phyloP scores from a whole-genome alignment of 2,797 vertebrate genomes.

The Rhadinocentrus ornatus region DNA sequence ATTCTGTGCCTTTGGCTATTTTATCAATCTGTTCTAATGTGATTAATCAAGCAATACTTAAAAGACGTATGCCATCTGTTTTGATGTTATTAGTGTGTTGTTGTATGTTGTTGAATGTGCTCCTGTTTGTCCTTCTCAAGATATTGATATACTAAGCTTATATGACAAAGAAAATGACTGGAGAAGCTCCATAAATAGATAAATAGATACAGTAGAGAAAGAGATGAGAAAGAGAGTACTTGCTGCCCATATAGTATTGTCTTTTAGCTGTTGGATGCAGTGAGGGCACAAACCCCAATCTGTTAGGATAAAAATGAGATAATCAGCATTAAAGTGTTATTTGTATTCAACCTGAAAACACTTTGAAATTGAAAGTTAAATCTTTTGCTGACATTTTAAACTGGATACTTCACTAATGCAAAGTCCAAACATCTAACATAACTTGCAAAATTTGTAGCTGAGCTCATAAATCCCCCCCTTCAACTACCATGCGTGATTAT shows the following conservation, averaged over 20 bases:
- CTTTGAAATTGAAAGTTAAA: conserved; percentile 15
- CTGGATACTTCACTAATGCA: conserved; percentile 22
- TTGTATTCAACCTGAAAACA: neutral
- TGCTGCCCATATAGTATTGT: neutral
- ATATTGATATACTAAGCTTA: neutral
- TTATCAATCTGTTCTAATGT: conserved; percentile 49
- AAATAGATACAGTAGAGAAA: conserved; percentile 7
- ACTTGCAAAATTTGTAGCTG: conserved; percentile 16
- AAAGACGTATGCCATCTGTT: conserved; percentile 14
- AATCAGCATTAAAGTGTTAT: neutral
- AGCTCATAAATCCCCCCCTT: conserved; percentile 11
- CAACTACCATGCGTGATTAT: conserved; percentile 16
- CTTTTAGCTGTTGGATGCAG: conserved; percentile 10
- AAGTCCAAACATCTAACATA: conserved; percentile 12
- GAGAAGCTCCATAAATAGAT: conserved; percentile 1
- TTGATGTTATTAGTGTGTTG: conserved; percentile 11
- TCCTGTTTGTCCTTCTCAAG: conserved; percentile 8
- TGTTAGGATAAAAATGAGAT: neutral
- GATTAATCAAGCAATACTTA: conserved; percentile 17
- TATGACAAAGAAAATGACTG: conserved; percentile 11
- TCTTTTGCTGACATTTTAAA: conserved; percentile 11
- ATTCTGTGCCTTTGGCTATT: conserved; percentile 25
- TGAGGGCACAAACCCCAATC: conserved; percentile 1
- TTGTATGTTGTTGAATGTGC: neutral
- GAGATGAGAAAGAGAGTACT: neutral